Evolutionary conservation across 1,140 invertebrate genomes (phyloP).

Genomic region (Temnothorax nylanderi): DNA sequence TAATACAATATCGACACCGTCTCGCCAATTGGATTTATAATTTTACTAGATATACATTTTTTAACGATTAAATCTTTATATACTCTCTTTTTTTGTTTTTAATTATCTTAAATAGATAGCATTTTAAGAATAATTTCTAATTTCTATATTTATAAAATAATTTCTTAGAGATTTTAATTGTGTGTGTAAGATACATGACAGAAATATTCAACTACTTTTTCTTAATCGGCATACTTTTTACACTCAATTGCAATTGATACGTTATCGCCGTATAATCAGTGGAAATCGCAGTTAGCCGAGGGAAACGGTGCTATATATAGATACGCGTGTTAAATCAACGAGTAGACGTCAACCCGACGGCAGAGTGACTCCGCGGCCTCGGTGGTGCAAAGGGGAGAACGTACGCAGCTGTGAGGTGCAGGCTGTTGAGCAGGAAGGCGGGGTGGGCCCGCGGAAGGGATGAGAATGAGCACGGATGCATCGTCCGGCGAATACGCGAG

Average conservation of each 20-base stretch:
- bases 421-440: conserved; percentile 29
- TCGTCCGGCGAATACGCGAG: conserved; percentile 18
- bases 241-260: conserved; percentile 13
- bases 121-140: not conserved
- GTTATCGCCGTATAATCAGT: conserved; percentile 42
- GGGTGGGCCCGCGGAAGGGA: not conserved
- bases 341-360: conserved; percentile 33
- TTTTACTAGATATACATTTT: not conserved
- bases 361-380: conserved; percentile 13
- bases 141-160: not conserved
- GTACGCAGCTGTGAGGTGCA: not conserved
- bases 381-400: not conserved
- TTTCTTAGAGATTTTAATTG: not conserved
- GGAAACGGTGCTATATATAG: conserved; percentile 11
- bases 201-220: not conserved
- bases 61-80: not conserved
- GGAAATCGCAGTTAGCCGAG: conserved; percentile 16
- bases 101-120: not conserved
- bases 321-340: conserved; percentile 34
- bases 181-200: not conserved
- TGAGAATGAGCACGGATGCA: conserved; percentile 28
- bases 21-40: not conserved
- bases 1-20: not conserved
- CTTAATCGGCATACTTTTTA: not conserved
- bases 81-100: too few relatives aligned